Percentiles rank a stretch among this genome's conserved stretches.
Evolutionary conservation across 2,113 vertebrate genomes (phyloP).

Genomic region (Heloderma charlesbogerti): DNA sequence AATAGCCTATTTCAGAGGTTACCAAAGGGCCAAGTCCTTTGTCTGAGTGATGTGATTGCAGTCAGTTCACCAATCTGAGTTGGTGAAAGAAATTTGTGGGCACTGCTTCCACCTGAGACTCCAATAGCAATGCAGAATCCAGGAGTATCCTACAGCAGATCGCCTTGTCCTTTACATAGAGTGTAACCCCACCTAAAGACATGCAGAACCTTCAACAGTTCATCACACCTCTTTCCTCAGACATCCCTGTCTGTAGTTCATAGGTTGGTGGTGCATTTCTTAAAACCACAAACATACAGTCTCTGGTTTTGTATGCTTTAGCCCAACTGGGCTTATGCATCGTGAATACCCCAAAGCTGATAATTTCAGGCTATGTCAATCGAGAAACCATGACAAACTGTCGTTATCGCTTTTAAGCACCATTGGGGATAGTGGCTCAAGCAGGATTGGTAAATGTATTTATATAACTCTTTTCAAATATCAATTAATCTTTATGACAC

Average conservation of each 20-base stretch:
- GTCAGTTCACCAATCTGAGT: not conserved
- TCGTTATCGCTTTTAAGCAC: not conserved
- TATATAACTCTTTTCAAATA: slow-evolving; percentile 4
- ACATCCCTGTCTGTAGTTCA: not conserved
- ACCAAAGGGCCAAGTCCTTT: not conserved
- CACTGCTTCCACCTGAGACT: not conserved
- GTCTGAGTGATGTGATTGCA: not conserved
- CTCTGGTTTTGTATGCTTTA: not conserved
- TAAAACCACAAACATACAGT: not conserved
- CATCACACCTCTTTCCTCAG: not conserved
- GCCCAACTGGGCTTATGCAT: not conserved
- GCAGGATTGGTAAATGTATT: slow-evolving; percentile 20
- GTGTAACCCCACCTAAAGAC: not conserved
- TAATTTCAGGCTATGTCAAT: not conserved
- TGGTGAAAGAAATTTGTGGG: not conserved
- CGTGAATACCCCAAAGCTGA: not conserved
- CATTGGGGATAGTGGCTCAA: slow-evolving; percentile 12
- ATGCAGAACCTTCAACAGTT: not conserved
- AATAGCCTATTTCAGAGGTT: not conserved
- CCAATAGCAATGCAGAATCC: not conserved
- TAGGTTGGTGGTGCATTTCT: not conserved
- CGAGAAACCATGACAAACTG: not conserved
- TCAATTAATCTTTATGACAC: slow-evolving; percentile 20
- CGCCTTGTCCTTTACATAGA: not conserved
- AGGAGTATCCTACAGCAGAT: not conserved